Percentiles rank a stretch among this genome's conserved stretches.
Evolutionary conservation across 2,113 vertebrate genomes (phyloP).

Genomic region (Centropus unirufus): DNA sequence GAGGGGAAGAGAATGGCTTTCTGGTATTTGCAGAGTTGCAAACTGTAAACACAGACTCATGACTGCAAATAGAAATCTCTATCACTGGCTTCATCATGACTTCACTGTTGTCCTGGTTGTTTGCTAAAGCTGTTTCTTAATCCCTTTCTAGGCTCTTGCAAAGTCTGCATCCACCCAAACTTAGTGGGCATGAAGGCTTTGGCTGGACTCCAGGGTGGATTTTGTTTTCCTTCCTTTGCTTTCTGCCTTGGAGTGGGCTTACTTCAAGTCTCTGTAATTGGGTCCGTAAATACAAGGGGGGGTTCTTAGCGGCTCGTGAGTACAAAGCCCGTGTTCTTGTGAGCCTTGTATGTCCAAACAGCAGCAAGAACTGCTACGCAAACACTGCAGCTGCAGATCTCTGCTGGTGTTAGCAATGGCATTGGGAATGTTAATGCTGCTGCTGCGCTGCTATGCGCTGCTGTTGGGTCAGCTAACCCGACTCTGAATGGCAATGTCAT

Average conservation of each 20-base stretch:
- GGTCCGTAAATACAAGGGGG: neutral
- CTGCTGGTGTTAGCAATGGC: slow-evolving; percentile 14
- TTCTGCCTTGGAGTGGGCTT: neutral
- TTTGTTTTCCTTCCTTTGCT: neutral
- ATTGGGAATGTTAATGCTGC: slow-evolving; percentile 55
- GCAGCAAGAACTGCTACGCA: neutral
- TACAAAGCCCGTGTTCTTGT: fast-evolving
- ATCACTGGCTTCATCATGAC: neutral
- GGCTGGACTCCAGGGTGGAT: slow-evolving; percentile 22
- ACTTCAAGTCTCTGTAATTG: neutral
- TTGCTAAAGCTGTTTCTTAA: slow-evolving; percentile 67
- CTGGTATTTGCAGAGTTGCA: slow-evolving; percentile 49
- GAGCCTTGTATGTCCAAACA: neutral
- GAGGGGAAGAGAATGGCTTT: slow-evolving; percentile 39
- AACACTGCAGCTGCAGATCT: neutral
- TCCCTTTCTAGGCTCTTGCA: slow-evolving; percentile 45
- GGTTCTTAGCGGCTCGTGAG: neutral
- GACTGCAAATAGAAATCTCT: slow-evolving; percentile 46
- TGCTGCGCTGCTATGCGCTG: neutral
- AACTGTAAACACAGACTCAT: slow-evolving; percentile 40
- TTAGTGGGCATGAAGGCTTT: neutral
- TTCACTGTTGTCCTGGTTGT: slow-evolving; percentile 51
- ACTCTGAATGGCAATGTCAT: neutral
- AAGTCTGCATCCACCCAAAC: slow-evolving; percentile 24
- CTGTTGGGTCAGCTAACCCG: neutral